Evolutionary conservation across 2,888 invertebrate species (phyloP), one percentile per base, ranked within the genome.

Genomic region (Acronicta aceris): DNA sequence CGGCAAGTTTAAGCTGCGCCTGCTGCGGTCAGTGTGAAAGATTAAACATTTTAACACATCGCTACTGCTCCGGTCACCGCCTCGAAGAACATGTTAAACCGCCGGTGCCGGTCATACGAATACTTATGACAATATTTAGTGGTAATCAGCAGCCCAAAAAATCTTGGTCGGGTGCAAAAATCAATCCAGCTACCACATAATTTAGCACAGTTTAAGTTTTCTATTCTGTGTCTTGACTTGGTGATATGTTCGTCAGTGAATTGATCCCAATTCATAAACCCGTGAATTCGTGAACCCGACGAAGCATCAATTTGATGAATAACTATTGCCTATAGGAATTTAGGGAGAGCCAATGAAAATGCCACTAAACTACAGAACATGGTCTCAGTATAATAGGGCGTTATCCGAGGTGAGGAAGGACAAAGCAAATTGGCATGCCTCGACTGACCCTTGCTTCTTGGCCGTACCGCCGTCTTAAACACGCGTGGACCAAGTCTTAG

Each of bases 361-460:
- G 65, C 67, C 51, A 56, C 36, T 59, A 71, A 76, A 71, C 59
- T 71, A 57, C 47, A 42, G 54, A 62, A 43, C 61, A 65, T 73
- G 81, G 75, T 73, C 65, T 68, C 12, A 3, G 53, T 75, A 77
- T 80, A 82, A 81, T 82, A 70, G 79, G 74, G 73, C 73, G 73
- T 79, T 79, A 77, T 76, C 77, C 75, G 80, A 77, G 74, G 80
- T 76, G 76, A 77, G 79, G 72, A 68, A 79, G 83, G 83, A 82
- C 81, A 81, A 82, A 79, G 87, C 83, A 87, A 87, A 89, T 89
- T 89, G 89, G 82, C 89, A 78, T 78, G 79, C 81, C 82, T 79
- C 73, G 79, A 56, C 82, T 84, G 86, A 87, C 89, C 90, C 88
- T 85, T 85, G 88, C 88, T 86, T 81, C 84, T 81, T 86, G 87